A percentile compares a stretch with the other conserved stretches of the same genome.
Evolutionary conservation across 2,113 vertebrate genomes (phyloP).

Genomic region (Rana temporaria): DNA sequence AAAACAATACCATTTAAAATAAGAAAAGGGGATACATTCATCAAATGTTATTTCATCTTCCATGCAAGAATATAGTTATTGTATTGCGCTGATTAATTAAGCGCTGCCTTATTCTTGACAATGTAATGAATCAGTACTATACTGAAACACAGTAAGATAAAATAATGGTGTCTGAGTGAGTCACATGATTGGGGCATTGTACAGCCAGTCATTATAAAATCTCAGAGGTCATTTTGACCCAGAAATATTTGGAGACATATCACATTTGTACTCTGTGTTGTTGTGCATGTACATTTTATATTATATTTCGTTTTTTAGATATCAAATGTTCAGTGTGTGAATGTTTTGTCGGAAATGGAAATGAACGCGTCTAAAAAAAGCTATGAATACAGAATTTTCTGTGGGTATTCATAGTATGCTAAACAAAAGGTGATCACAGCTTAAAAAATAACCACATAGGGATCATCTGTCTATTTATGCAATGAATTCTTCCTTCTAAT

Average conservation of each 20-base stretch:
- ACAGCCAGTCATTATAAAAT: neutral
- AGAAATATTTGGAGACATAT: neutral
- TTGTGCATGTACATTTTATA: too few relatives aligned
- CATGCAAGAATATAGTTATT: conserved; percentile 28
- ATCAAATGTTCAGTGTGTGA: too few relatives aligned
- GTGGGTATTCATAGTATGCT: too few relatives aligned
- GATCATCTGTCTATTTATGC: too few relatives aligned
- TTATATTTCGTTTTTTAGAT: too few relatives aligned
- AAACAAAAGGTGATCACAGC: too few relatives aligned
- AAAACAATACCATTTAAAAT: neutral
- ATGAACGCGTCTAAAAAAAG: too few relatives aligned
- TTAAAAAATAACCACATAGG: too few relatives aligned
- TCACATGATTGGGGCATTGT: conserved; percentile 22
- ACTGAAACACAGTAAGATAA: conserved; percentile 19
- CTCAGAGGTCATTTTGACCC: neutral
- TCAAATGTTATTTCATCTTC: conserved; percentile 17
- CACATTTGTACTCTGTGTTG: too few relatives aligned
- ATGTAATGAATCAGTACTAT: conserved; percentile 13
- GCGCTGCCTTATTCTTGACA: neutral
- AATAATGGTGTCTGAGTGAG: neutral
- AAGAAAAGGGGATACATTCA: conserved; percentile 5
- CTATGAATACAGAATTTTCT: too few relatives aligned
- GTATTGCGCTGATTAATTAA: conserved; percentile 15
- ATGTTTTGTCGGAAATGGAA: too few relatives aligned
- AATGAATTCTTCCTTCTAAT: too few relatives aligned